Percentiles rank a stretch among this genome's conserved stretches.
phyloP scores from a whole-genome alignment of 2,797 vertebrate species.

The Sebastes alutus region DNA sequence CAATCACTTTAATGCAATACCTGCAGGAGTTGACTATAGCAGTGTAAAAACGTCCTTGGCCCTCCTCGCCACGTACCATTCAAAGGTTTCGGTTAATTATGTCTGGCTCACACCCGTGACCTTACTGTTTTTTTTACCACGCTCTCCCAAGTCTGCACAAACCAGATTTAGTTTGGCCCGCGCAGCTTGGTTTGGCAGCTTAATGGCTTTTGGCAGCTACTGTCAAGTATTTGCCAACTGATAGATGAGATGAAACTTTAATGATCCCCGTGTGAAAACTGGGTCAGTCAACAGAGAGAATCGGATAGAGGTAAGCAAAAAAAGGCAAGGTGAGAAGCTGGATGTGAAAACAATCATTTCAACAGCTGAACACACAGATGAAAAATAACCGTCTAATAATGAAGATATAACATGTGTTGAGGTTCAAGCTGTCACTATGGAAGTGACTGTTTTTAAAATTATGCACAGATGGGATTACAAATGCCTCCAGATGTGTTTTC shows the following conservation, averaged over 20 bases:
- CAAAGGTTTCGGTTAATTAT: constrained; percentile 53
- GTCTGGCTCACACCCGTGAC: constrained; percentile 41
- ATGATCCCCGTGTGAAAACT: constrained; percentile 68
- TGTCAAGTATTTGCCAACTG: constrained; percentile 70
- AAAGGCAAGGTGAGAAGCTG: constrained; percentile 20
- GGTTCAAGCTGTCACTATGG: background rate
- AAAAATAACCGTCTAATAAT: background rate
- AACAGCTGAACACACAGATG: background rate
- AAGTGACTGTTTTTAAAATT: background rate
- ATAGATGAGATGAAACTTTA: constrained; percentile 74
- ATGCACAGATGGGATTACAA: constrained; percentile 16
- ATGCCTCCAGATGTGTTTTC: constrained; percentile 32
- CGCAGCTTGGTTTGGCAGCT: constrained; percentile 56
- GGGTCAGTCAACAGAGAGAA: constrained; percentile 60
- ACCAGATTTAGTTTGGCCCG: constrained; percentile 52
- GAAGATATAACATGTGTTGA: background rate
- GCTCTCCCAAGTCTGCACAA: constrained; percentile 19
- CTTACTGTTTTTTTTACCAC: constrained; percentile 36
- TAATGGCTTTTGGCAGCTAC: constrained; percentile 70
- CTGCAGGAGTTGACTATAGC: constrained; percentile 42
- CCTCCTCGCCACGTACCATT: constrained; percentile 2
- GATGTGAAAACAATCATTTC: background rate
- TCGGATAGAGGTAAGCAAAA: constrained; percentile 13
- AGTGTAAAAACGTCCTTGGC: constrained; percentile 22
- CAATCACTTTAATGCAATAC: constrained; percentile 55